These are phyloP conservation scores for Anser brachyrhynchus DNA, from an alignment of 2,113 vertebrate genomes.

Conservation along the genomic window DNA sequence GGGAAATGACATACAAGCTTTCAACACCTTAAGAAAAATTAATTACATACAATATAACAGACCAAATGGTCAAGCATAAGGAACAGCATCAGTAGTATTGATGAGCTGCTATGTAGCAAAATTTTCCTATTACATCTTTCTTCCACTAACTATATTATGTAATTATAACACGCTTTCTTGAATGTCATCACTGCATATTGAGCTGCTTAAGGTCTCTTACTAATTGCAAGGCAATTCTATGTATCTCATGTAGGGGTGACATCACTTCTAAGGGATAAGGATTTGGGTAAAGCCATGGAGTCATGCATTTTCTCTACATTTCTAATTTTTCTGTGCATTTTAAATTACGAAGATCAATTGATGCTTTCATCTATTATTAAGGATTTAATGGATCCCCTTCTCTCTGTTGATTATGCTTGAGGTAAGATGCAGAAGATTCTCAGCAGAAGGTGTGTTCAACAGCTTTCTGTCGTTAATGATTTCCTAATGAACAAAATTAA, in stretches of 20 bases:
- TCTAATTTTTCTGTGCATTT: conserved; percentile 48
- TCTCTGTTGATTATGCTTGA: conserved; percentile 50
- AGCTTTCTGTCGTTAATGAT: not conserved
- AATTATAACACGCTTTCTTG: conserved; percentile 48
- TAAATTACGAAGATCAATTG: conserved; percentile 60
- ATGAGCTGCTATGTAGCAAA: not conserved
- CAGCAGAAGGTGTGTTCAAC: conserved; percentile 37
- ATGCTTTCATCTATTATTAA: conserved; percentile 68
- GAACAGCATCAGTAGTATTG: not conserved
- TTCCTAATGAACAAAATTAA: not conserved
- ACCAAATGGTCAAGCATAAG: conserved; percentile 69
- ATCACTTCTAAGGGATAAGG: conserved; percentile 4
- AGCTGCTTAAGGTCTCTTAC: conserved; percentile 24
- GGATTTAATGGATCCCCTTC: conserved; percentile 29
- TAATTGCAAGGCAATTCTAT: conserved; percentile 48
- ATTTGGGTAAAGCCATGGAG: not conserved
- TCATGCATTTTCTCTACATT: conserved; percentile 29
- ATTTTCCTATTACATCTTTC: conserved; percentile 8
- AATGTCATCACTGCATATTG: conserved; percentile 29
- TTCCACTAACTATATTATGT: not conserved
- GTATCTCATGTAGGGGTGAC: conserved; percentile 2
- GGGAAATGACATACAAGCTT: conserved; percentile 43
- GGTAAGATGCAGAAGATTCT: conserved; percentile 34
- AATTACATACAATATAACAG: conserved; percentile 49
- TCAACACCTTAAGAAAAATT: conserved; percentile 63